These are phyloP conservation scores for Cyclura pinguis DNA, from an alignment of 2,797 vertebrate genomes.

Conservation along the genomic window DNA sequence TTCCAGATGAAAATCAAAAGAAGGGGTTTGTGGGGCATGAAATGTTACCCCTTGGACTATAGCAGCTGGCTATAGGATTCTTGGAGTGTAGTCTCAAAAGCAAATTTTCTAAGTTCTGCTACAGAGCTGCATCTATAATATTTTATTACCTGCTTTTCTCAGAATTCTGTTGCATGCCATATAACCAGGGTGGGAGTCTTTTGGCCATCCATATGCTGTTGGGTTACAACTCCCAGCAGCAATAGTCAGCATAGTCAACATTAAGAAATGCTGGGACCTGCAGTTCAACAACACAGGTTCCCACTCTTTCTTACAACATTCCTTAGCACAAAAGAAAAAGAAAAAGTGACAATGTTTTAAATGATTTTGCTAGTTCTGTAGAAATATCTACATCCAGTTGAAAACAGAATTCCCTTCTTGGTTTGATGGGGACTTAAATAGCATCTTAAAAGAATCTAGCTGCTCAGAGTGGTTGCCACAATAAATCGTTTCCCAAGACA, in stretches of 20 bases:
- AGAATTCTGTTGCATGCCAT: background rate
- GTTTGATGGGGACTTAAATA: constrained; percentile 3
- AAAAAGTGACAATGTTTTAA: background rate
- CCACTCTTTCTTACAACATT: too few relatives aligned
- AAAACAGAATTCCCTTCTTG: constrained; percentile 2
- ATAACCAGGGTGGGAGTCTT: too few relatives aligned
- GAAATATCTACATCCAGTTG: background rate
- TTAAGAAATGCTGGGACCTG: too few relatives aligned
- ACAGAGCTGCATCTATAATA: background rate
- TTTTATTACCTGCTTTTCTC: background rate
- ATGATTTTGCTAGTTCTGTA: background rate
- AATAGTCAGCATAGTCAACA: too few relatives aligned
- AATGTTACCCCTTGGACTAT: background rate
- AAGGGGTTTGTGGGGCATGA: background rate
- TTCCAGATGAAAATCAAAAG: background rate
- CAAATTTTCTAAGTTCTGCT: too few relatives aligned
- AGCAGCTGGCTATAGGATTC: too few relatives aligned
- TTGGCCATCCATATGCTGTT: background rate
- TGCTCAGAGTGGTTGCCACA: background rate
- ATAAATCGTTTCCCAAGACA: constrained; percentile 5
- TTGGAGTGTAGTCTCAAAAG: too few relatives aligned
- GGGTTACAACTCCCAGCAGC: too few relatives aligned
- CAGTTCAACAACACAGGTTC: too few relatives aligned
- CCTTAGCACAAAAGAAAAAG: too few relatives aligned
- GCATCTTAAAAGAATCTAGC: constrained; percentile 28